These are phyloP conservation scores for Heteromyza rotundicornis DNA, from an alignment of 2,888 invertebrate species.

Conservation along the genomic window DNA sequence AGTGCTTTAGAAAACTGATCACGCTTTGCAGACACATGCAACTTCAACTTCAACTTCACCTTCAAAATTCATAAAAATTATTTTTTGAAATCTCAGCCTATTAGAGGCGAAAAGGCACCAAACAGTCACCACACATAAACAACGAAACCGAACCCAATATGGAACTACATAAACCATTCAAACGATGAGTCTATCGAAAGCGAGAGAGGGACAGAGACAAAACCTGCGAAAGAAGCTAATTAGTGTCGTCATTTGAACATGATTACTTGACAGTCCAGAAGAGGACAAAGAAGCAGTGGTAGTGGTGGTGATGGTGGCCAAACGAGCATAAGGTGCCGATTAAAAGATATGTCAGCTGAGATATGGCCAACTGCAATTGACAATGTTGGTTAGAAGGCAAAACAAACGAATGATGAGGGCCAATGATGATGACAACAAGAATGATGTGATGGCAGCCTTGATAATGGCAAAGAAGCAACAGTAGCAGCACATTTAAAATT, in stretches of 20 bases:
- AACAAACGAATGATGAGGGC: no score
- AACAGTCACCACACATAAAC: no score
- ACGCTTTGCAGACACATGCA: no score
- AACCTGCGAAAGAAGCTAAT: constrained; percentile 14
- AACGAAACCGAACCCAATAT: no score
- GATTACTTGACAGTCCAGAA: constrained; percentile 13
- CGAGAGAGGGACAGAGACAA: not conserved
- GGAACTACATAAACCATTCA: no score
- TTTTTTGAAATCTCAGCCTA: no score
- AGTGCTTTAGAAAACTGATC: no score
- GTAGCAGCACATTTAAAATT: not conserved
- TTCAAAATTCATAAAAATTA: no score
- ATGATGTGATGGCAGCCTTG: not conserved
- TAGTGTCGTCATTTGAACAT: constrained; percentile 17
- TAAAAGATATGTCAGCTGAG: constrained; percentile 8
- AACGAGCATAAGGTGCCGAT: constrained; percentile 5
- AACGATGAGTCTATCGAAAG: not conserved
- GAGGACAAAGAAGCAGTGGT: not conserved
- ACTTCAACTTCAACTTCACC: no score
- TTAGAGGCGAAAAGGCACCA: no score
- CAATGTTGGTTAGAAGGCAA: not conserved
- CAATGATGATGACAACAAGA: not conserved
- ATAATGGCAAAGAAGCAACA: no score
- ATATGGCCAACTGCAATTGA: not conserved
- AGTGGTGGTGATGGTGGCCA: not conserved